Percentiles rank a stretch among this genome's conserved stretches.
Conservation (phyloP, 2,888 invertebrate species). For the Petrophora chlorosata region DNA sequence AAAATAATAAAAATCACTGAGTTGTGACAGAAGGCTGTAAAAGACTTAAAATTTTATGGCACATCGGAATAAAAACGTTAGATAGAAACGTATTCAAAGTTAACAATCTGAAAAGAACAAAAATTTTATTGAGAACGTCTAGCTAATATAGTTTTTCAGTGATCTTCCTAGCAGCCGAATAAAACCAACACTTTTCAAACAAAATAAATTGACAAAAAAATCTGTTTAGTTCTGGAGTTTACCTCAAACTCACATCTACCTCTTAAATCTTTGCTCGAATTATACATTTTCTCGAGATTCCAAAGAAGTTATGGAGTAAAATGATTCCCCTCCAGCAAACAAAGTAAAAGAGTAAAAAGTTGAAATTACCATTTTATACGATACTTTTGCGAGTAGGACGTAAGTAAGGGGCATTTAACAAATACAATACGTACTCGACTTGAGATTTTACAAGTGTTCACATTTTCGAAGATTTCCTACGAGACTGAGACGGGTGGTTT, state of each 20-base stretch:
- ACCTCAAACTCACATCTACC: too few species aligned
- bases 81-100: neutral
- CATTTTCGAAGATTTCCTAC: slow-evolving; percentile 45
- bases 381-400: slow-evolving; percentile 39
- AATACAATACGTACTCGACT: slow-evolving; percentile 49
- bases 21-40: slow-evolving; percentile 20
- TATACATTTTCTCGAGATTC: too few species aligned
- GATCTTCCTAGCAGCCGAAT: too few species aligned
- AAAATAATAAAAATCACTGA: slow-evolving; percentile 37
- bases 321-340: neutral
- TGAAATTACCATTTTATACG: slow-evolving; percentile 44
- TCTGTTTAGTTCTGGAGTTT: too few species aligned
- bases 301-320: neutral
- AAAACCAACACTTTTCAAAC: too few species aligned
- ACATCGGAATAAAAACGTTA: slow-evolving; percentile 1
- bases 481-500: slow-evolving; percentile 32
- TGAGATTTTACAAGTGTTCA: slow-evolving; percentile 47
- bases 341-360: slow-evolving; percentile 26
- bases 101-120: neutral
- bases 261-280: too few species aligned
- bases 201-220: too few species aligned
- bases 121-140: too few species aligned
- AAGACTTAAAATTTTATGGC: slow-evolving; percentile 11
- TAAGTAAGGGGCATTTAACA: slow-evolving; percentile 46
- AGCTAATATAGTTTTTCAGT: too few species aligned